Evolutionary conservation across 2,888 invertebrate genomes (phyloP), one percentile per base, ranked within the genome.

Genomic region (Cremastinae sp.): DNA sequence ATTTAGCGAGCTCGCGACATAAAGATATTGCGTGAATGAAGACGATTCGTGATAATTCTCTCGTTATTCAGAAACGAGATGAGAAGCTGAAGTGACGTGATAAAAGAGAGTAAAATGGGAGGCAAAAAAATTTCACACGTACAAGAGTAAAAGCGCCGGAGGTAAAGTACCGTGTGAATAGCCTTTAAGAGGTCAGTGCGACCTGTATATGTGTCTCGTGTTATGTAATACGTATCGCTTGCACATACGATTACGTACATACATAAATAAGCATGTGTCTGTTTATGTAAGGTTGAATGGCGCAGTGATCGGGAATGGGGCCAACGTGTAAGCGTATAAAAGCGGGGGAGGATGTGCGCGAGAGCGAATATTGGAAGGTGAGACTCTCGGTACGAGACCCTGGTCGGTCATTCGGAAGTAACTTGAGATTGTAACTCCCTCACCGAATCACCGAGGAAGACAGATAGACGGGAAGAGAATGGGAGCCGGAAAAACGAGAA

Each of bases 331-430:
- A 28, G 5, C 28, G 28, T 28, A 28, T 49, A 68, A 14, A 12
- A 41, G 43, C 2, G 39, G 35, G 39, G 41, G 37, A 51, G 47
- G 45, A 18, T 37, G 64, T 58, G 66, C 72, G 70, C 58, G 78
- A 28, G 28, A 79, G 78, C 73, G 78, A 83, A 80, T 81, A 82
- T 84, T 74, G 76, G 59, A 69, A 61, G 75, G 76, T 61, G 64
- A 76, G 71, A 56, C 74, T 70, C 55, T 70, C 55, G 74, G 70
- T 82, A 80, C 79, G 80, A 80, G 78, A 79, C 85, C 85, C 85
- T 79, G 75, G 81, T 74, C 78, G 83, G 79, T 81, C 80, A 81
- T 84, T 81, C 81, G 79, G 78, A 82, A 85, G 80, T 82, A 80
- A 82, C 81, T 82, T 81, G 80, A 84, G 85, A 84, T 85, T 79